Conservation (phyloP, 2,888 invertebrate species). For the Tromatobia lineatoria region DNA sequence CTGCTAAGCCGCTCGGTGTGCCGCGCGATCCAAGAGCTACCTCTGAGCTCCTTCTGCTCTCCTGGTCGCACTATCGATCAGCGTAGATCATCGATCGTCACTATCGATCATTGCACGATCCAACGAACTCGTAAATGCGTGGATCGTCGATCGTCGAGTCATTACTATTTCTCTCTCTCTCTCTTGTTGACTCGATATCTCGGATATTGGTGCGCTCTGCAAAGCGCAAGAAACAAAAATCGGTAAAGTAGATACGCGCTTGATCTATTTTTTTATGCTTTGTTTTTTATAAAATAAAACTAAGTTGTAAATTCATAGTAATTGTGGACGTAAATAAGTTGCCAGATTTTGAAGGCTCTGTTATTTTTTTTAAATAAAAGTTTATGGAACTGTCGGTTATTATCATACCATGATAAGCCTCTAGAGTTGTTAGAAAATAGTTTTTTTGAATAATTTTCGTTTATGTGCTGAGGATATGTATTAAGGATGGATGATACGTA, state of each 20-base stretch:
- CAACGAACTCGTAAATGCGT: conserved; percentile 14
- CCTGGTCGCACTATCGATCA: conserved; percentile 83
- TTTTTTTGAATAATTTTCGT: too few relatives aligned
- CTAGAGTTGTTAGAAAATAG: too few relatives aligned
- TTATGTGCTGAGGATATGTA: too few relatives aligned
- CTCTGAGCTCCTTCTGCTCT: conserved; percentile 77
- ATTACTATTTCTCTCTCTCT: not conserved
- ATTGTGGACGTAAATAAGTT: not conserved
- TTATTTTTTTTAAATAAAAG: too few relatives aligned
- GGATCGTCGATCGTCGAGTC: conserved; percentile 2
- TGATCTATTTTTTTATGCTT: not conserved
- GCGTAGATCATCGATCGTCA: conserved; percentile 84
- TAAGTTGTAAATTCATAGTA: not conserved
- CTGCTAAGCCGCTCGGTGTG: not conserved
- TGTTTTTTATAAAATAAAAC: not conserved
- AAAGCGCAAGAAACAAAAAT: not conserved
- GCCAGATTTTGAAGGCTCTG: too few relatives aligned
- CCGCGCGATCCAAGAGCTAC: conserved; percentile 55
- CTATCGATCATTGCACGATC: conserved; percentile 79
- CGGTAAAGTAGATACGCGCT: not conserved
- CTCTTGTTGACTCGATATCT: not conserved
- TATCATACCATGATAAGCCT: too few relatives aligned
- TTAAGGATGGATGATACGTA: too few relatives aligned
- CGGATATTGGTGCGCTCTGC: not conserved
- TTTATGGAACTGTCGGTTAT: too few relatives aligned